Base-by-base conservation (phyloP, 2,113 vertebrate genomes). In the Laticauda colubrina region DNA sequence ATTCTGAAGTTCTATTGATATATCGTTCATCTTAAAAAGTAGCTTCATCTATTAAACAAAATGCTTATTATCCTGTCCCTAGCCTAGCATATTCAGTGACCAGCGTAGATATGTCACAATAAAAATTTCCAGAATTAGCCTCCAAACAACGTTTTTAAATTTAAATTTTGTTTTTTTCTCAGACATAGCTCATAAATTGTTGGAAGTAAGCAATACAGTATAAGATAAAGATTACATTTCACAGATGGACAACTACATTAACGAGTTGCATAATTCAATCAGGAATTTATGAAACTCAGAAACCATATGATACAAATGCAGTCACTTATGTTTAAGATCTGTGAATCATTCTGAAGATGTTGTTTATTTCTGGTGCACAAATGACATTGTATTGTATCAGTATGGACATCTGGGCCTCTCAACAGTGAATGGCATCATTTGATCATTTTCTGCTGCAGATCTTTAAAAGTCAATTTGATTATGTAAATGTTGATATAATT, bases 381-480 rank as follows among this genome's bases (percentile, higher is more conserved):
- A 51, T 93, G 75, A 91, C 2, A 7, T 86, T 88, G 34, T 90
- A 51, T 93, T 96, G 85, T 87, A 93, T 92, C 92, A 87, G 9
- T 56, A 3, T 26, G 90, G 92, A 94, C 95, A 95, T 96, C 91
- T 96, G 94, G 5, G 24, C 90, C 93, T 96, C 91, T 94, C 8
- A 53, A 85, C 18, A 89, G 93, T 93, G 61, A 95, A 45, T 94
- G 39, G 34, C 94, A 91, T 92, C 96, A 87, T 95, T 96, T 93
- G 91, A 59, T 95, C 96, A 95, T 92, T 96, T 81, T 95, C 93
- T 94, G 92, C 89, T 86, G 75, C 91, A 94, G 94, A 94, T 94
- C 95, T 95, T 95, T 97, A 96, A 97, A 89, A 96, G 94, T 97
- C 95, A 96, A 91, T 95, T 81, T 94, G 93, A 94, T 96, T 94